Conservation (phyloP, 2,888 invertebrate genomes). For the Odontomyia ornata region DNA sequence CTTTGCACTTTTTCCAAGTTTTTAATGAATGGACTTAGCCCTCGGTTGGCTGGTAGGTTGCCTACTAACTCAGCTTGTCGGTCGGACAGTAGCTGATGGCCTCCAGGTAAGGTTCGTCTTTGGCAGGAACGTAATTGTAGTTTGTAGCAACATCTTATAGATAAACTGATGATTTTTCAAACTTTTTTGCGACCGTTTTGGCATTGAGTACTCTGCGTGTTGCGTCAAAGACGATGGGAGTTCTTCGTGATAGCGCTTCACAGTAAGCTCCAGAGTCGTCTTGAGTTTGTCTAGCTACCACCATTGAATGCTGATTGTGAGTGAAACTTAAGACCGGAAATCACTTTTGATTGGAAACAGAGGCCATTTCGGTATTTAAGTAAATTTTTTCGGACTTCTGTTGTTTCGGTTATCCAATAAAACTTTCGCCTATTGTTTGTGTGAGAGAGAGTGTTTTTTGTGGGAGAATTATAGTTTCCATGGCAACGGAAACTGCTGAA, state of each 20-base stretch:
- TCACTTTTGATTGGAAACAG: slow-evolving; percentile 20
- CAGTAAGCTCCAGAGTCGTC: slow-evolving; percentile 4
- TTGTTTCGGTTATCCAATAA: slow-evolving; percentile 39
- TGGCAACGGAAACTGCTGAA: slow-evolving; percentile 5
- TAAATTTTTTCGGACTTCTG: background rate
- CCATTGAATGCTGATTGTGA: slow-evolving; percentile 4
- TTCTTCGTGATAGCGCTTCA: background rate
- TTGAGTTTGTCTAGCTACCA: background rate
- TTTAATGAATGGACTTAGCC: slow-evolving; percentile 39
- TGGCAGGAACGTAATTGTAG: slow-evolving; percentile 8
- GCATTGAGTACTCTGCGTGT: background rate
- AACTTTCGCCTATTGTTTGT: slow-evolving; percentile 42
- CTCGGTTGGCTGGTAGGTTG: slow-evolving; percentile 10
- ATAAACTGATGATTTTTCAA: background rate
- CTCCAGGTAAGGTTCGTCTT: slow-evolving; percentile 32
- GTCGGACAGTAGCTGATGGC: slow-evolving; percentile 23
- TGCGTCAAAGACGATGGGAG: background rate
- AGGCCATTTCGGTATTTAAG: slow-evolving; percentile 9
- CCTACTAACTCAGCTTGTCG: background rate
- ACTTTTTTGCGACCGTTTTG: background rate
- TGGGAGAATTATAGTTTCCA: background rate
- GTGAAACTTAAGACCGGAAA: slow-evolving; percentile 43
- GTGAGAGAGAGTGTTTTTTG: slow-evolving; percentile 35
- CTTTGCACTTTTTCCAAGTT: slow-evolving; percentile 38
- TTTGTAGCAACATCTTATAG: background rate